Percentiles rank a stretch among this genome's conserved stretches.
phyloP scores from a whole-genome alignment of 1,140 invertebrate species.

The Apis cerana region DNA sequence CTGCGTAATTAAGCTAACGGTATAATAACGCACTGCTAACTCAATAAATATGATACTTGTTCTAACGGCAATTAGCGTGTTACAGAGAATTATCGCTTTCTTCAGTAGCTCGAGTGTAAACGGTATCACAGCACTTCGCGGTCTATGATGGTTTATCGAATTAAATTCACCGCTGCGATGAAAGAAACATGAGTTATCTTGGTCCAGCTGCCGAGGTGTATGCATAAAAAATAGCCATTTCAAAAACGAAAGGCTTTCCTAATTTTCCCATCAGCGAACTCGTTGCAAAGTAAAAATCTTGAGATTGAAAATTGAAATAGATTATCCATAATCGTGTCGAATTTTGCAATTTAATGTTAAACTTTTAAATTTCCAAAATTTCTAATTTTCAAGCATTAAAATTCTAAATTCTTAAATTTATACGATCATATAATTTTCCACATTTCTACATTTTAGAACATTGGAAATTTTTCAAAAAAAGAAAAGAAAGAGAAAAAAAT shows the following conservation, averaged over 20 bases:
- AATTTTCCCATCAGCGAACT: neutral
- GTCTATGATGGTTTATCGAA: neutral
- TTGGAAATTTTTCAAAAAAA: no score
- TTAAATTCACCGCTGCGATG: neutral
- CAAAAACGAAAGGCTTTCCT: neutral
- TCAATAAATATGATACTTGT: neutral
- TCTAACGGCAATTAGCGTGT: slow-evolving; percentile 9
- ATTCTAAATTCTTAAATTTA: neutral
- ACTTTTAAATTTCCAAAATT: neutral
- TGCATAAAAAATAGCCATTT: neutral
- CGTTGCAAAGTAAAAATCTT: no score
- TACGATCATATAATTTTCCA: no score
- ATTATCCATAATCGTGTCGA: no score
- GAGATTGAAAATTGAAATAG: no score
- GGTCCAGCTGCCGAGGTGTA: neutral
- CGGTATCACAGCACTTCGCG: neutral
- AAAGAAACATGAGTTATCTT: slow-evolving; percentile 4
- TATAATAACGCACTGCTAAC: neutral
- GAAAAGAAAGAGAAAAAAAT: no score
- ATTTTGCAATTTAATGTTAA: no score
- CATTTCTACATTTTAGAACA: no score
- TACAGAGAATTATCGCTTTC: neutral
- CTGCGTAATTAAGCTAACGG: neutral
- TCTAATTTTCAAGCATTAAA: neutral
- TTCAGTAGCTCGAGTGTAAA: neutral